Evolutionary conservation across 2,797 vertebrate genomes (phyloP).

Genomic region (Valencia hispanica): DNA sequence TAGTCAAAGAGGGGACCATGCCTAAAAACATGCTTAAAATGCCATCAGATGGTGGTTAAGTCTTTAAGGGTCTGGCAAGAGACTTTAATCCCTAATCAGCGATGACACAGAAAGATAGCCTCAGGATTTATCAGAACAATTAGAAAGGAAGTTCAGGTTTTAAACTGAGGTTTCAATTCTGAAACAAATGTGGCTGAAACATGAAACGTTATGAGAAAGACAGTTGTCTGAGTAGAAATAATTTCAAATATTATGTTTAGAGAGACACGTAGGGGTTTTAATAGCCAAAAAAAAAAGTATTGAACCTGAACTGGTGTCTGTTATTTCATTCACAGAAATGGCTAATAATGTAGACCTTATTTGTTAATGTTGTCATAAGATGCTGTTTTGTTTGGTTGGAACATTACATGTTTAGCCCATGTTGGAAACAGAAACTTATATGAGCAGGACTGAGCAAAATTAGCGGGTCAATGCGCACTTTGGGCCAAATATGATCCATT

Average conservation of each 20-base stretch:
- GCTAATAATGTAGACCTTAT: too few relatives aligned
- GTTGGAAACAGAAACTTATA: too few relatives aligned
- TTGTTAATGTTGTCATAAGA: too few relatives aligned
- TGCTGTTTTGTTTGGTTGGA: too few relatives aligned
- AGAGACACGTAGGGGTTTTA: too few relatives aligned
- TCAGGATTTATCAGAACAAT: conserved; percentile 35
- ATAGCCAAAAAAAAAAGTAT: too few relatives aligned
- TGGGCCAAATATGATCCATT: too few relatives aligned
- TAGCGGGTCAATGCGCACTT: too few relatives aligned
- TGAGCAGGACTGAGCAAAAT: too few relatives aligned
- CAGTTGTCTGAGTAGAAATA: neutral
- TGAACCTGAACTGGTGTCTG: too few relatives aligned
- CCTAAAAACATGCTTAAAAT: conserved; percentile 12
- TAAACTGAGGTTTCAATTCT: conserved; percentile 30
- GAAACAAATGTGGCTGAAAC: conserved; percentile 16
- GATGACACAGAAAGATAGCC: conserved; percentile 41
- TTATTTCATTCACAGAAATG: too few relatives aligned
- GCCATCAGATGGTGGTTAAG: conserved; percentile 15
- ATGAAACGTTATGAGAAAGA: neutral
- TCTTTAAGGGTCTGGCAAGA: conserved; percentile 1
- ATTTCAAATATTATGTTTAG: neutral
- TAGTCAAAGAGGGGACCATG: neutral
- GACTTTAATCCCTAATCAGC: conserved; percentile 43
- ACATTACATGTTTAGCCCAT: too few relatives aligned
- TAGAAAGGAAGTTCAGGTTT: conserved; percentile 17